Evolutionary conservation across 2,113 vertebrate species (phyloP), one percentile per base, ranked within the genome.

Genomic region (Echinops telfairi): DNA sequence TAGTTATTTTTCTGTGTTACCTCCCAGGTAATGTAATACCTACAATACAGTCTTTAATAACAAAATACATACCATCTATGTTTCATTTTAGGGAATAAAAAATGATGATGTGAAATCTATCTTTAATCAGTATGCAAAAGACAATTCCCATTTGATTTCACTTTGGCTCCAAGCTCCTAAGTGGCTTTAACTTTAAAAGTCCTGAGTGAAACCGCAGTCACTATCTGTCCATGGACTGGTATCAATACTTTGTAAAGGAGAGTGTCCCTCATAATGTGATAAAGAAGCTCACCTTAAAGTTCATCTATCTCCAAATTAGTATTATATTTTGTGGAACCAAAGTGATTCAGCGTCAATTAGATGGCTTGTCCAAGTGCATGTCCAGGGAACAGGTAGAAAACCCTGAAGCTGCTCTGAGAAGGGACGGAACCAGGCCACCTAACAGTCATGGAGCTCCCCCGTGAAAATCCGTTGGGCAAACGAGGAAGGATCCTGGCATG

Each of bases 281-380:
- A 85, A 91, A 58, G 43, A 79, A 16, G 71, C 36, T 94, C 80
- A 89, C n/a, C 81, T 93, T 73, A 27, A 93, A 86, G 83, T 60
- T 71, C 36, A 76, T 62, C 70, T 66, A 20, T 71, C 27, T 81
- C 58, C 6, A 9, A 77, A 88, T 62, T 27, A 25, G 43, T 33
- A 19, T 90, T 47, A 57, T 5, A 77, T 85, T 80, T 88, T 77
- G 58, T 8, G 83, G 31, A 73, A 70, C 2, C 43, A 57, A 29
- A 40, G 81, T 43, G 40, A 70, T 43, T 73, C 3, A 23, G 3
- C 7, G 27, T 73, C 20, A 17, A 33, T 81, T 15, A n/a, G 27
- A 76, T 36, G 62, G 15, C 19, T 23, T 47, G 27, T 33, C 40
- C 60, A 29, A 47, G 62, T n/a, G 5, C 3, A 27, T 25, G 73